phyloP scores from a whole-genome alignment of 1,140 invertebrate species.

The Drosophila navojoa region DNA sequence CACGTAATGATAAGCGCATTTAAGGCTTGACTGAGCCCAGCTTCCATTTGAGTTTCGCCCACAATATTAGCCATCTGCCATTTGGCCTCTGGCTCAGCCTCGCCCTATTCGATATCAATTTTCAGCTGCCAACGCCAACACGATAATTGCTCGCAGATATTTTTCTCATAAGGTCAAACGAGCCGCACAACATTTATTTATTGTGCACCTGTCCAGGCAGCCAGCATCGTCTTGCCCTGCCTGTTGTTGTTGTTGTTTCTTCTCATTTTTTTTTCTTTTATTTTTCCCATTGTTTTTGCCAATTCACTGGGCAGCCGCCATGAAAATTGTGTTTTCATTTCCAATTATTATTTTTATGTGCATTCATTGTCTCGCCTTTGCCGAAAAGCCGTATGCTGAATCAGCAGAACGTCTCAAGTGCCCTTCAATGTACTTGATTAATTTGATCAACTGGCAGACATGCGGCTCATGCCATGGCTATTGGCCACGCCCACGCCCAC shows the following conservation, averaged over 20 bases:
- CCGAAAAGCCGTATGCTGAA: slow-evolving; percentile 64
- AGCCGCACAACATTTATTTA: slow-evolving; percentile 12
- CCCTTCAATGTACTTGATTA: slow-evolving; percentile 74
- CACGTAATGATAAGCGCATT: slow-evolving; percentile 76
- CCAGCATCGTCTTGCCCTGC: too few relatives aligned
- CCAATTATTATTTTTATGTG: slow-evolving; percentile 82
- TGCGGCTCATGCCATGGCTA: not conserved
- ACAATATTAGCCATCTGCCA: slow-evolving; percentile 19
- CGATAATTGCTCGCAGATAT: slow-evolving; percentile 37
- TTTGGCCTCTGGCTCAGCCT: not conserved
- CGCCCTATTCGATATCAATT: slow-evolving; percentile 11
- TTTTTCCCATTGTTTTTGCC: slow-evolving; percentile 45
- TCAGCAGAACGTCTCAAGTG: slow-evolving; percentile 56
- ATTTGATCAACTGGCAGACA: slow-evolving; percentile 71
- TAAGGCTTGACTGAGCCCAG: slow-evolving; percentile 58
- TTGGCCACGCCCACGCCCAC: not conserved
- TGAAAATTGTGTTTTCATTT: slow-evolving; percentile 78
- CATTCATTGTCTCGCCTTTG: slow-evolving; percentile 69
- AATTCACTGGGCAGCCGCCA: slow-evolving; percentile 58
- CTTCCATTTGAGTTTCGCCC: slow-evolving; percentile 4
- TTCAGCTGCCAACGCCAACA: slow-evolving; percentile 35
- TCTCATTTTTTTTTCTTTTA: too few relatives aligned
- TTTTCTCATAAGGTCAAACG: slow-evolving; percentile 56
- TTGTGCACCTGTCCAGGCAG: slow-evolving; percentile 37
- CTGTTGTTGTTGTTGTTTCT: too few relatives aligned